Percentiles rank a stretch among this genome's conserved stretches.
Conservation (phyloP, 2,797 vertebrate species). For the Diglossa cyanea region DNA sequence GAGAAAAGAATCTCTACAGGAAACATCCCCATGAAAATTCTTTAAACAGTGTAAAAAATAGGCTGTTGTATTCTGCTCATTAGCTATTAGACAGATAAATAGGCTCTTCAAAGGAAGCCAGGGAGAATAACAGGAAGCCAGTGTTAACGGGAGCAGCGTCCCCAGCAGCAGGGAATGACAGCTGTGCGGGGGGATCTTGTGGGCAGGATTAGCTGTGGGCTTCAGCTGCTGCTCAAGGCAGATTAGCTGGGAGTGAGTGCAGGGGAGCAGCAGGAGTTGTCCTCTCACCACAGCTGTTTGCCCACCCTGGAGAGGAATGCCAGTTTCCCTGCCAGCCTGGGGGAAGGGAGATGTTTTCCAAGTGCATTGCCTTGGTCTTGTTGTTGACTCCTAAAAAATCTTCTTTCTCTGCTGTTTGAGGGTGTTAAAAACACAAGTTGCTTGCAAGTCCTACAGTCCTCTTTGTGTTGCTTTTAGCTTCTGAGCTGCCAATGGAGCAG, state of each 20-base stretch:
- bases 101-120: conserved; percentile 69
- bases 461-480: not conserved
- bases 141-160: conserved; percentile 4
- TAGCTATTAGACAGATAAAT: conserved; percentile 43
- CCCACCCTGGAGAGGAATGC: conserved; percentile 22
- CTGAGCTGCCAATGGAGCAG: not conserved
- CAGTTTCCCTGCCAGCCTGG: not conserved
- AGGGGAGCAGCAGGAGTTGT: conserved; percentile 3
- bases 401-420: not conserved
- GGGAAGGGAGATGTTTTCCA: not conserved
- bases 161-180: not conserved
- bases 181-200: not conserved
- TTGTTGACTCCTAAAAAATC: not conserved
- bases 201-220: not conserved
- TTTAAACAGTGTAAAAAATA: conserved; percentile 21
- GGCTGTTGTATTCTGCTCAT: conserved; percentile 38
- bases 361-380: not conserved
- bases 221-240: conserved; percentile 25
- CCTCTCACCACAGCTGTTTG: conserved; percentile 27
- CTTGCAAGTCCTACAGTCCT: not conserved
- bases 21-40: conserved; percentile 46
- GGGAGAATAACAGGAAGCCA: conserved; percentile 73
- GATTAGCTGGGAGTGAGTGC: not conserved
- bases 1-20: conserved; percentile 46
- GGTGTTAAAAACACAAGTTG: not conserved